Percentiles rank a stretch among this genome's conserved stretches.
These are phyloP conservation scores for Phasianus colchicus DNA, from an alignment of 2,113 vertebrate genomes.

Conservation along the genomic window DNA sequence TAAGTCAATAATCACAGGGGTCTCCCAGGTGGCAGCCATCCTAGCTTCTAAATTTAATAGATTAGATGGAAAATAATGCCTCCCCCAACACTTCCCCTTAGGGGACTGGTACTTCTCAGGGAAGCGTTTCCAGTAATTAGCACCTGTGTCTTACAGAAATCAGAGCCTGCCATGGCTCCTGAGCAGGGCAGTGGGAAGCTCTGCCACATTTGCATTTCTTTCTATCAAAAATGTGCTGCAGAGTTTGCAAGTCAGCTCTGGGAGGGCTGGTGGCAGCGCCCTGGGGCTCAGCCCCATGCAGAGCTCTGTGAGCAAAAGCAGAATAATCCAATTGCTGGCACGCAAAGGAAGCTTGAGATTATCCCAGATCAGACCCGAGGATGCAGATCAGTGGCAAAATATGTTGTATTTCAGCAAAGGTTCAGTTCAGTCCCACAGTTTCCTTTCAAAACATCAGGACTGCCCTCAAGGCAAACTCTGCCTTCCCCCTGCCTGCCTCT, in stretches of 20 bases:
- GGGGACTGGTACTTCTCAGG: not conserved
- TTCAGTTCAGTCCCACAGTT: not conserved
- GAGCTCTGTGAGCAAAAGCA: not conserved
- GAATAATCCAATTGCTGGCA: not conserved
- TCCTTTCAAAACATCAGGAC: not conserved
- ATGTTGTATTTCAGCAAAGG: not conserved
- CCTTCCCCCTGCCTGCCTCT: not conserved
- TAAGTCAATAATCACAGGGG: not conserved
- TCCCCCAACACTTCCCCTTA: not conserved
- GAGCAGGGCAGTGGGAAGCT: not conserved
- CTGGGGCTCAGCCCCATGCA: too few species aligned
- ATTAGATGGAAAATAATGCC: conserved; percentile 30
- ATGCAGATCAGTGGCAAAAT: not conserved
- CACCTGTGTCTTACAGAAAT: not conserved
- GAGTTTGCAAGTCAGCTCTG: rapidly evolving
- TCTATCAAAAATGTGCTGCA: not conserved
- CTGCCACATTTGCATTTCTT: not conserved
- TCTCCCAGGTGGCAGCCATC: conserved; percentile 1
- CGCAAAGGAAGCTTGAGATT: not conserved
- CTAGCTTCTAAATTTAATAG: not conserved
- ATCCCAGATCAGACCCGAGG: not conserved
- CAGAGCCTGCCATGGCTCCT: not conserved
- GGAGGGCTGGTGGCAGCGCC: not conserved
- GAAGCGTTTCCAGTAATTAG: not conserved
- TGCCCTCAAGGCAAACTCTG: not conserved